Conservation (phyloP, 2,888 invertebrate genomes). For the Xylota segnis region DNA sequence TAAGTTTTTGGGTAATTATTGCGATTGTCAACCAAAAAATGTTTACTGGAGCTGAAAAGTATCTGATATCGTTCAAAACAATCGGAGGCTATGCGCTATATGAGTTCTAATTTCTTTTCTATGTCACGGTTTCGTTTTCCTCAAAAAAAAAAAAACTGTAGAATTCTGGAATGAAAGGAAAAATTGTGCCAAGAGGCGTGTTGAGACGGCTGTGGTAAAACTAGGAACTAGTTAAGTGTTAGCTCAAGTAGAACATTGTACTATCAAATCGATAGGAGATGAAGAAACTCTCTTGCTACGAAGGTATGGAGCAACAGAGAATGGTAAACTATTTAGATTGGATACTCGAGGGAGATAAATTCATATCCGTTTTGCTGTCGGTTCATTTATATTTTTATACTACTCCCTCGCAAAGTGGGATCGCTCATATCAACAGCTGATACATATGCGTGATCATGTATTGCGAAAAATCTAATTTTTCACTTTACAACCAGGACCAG, state of each 20-base stretch:
- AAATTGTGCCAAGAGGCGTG: not conserved
- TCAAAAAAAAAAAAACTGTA: not conserved
- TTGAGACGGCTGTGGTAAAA: not conserved
- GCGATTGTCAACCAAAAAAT: constrained; percentile 59
- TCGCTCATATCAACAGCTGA: too few relatives aligned
- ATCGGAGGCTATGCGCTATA: constrained; percentile 23
- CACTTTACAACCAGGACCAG: too few relatives aligned
- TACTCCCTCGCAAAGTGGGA: too few relatives aligned
- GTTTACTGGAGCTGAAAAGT: constrained; percentile 69
- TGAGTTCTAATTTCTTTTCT: constrained; percentile 18
- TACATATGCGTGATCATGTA: too few relatives aligned
- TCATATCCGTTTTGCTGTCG: too few relatives aligned
- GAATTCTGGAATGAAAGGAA: not conserved
- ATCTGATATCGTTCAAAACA: constrained; percentile 26
- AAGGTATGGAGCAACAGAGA: not conserved
- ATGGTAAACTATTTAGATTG: too few relatives aligned
- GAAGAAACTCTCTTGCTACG: too few relatives aligned
- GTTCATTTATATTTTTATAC: too few relatives aligned
- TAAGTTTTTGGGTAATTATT: constrained; percentile 41
- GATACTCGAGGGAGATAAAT: too few relatives aligned
- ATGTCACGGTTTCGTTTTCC: not conserved
- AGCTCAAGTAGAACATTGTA: constrained; percentile 7
- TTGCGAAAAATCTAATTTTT: too few relatives aligned
- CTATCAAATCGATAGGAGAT: not conserved
- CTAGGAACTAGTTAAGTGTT: not conserved